phyloP scores from a whole-genome alignment of 2,888 invertebrate species.

The Eupsilia transversa region DNA sequence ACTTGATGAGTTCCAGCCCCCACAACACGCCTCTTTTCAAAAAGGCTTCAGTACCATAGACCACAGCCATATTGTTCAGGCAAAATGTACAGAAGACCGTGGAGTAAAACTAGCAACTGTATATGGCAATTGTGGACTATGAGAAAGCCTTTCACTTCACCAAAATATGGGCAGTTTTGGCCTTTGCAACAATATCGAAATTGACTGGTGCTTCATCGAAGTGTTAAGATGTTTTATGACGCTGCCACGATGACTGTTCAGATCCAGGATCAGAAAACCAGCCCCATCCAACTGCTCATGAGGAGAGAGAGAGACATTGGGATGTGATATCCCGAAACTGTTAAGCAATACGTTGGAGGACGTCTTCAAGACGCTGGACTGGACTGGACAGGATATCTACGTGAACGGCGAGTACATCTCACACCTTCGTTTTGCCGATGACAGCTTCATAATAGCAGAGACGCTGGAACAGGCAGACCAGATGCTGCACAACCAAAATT shows the following conservation, averaged over 20 bases:
- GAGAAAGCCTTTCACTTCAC: not conserved
- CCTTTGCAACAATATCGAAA: not conserved
- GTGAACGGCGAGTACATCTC: not conserved
- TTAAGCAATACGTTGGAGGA: not conserved
- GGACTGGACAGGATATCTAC: not conserved
- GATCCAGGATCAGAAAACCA: not conserved
- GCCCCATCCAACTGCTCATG: not conserved
- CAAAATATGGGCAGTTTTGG: not conserved
- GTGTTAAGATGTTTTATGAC: not conserved
- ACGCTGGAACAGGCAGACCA: not conserved
- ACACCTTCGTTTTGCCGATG: not conserved
- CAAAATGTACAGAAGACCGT: not conserved
- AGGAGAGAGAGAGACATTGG: not conserved
- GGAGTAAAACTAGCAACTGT: not conserved
- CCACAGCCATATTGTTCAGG: not conserved
- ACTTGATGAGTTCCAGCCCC: not conserved
- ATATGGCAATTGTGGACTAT: not conserved
- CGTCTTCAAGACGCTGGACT: not conserved
- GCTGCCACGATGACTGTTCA: not conserved
- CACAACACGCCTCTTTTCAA: not conserved
- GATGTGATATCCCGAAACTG: not conserved
- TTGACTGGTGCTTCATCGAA: not conserved
- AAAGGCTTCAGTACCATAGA: not conserved
- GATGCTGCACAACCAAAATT: not conserved
- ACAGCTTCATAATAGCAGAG: not conserved